Base-by-base conservation (phyloP, 2,888 invertebrate species). In the Thelaira solivaga region DNA sequence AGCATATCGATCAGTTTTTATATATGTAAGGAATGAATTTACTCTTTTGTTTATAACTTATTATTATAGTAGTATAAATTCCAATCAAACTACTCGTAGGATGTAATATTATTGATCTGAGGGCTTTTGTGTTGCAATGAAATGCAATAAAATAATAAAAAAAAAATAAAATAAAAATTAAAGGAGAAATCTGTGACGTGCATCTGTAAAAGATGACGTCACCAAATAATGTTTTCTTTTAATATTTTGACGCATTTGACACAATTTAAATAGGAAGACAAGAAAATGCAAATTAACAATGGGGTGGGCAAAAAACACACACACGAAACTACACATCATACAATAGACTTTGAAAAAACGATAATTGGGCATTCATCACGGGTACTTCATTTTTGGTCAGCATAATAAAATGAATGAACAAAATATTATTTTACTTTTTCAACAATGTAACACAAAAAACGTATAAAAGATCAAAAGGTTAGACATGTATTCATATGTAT, bases 351-450 rank as follows among this genome's bases (percentile, higher is more conserved):
- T 61, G 62, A 69, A 77, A 77, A 74, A 69, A 64, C 68, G 67
- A 77, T 73, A 74, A 69, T 69, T 78, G 69, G 47, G 65, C 74
- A 47, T 78, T 68, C 74, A 78, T 69, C 71, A 51, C 22, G 53
- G 31, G 22, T 18, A 49, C 61, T 51, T 18, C 5, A 67, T 53
- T 57, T 22, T 39, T 36, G 57, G 7, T 7, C 39, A 51, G 72
- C 29, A 22, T 43, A 67, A 43, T 26, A 64, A 51, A n/a, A 18
- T 26, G 13, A 13, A 29, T 18, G 26, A 11, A n/a, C 11, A 34
- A 34, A 31, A 31, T 8, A 34, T 34, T 7, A 13, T 24, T 43
- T 13, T 41, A 20, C n/a, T n/a, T 53, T n/a, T 26, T 13, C 7
- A 45, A 36, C 24, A 61, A 51, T 29, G 49, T 55, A 62, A 41